phyloP scores from a whole-genome alignment of 2,113 vertebrate genomes.

The Syngnathus floridae region DNA sequence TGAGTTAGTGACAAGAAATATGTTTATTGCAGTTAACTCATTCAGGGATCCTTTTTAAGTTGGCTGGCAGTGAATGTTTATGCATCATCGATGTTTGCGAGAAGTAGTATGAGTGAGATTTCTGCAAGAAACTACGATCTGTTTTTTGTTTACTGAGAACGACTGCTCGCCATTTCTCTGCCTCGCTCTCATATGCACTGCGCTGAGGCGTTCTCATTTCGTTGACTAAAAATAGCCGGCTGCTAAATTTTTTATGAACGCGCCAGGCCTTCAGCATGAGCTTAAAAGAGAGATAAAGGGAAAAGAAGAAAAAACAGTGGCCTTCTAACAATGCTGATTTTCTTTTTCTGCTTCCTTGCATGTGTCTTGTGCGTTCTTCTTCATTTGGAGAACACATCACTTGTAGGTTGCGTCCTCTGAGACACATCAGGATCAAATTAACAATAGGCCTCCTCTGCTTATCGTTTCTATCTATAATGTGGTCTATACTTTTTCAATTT shows the following conservation, averaged over 20 bases:
- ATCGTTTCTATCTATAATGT: background rate
- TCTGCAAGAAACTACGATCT: background rate
- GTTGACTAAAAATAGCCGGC: slow-evolving; percentile 55
- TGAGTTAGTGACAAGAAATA: background rate
- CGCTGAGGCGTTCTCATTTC: slow-evolving; percentile 45
- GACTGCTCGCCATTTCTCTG: slow-evolving; percentile 24
- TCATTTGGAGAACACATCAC: slow-evolving; percentile 8
- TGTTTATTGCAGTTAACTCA: background rate
- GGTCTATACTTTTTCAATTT: background rate
- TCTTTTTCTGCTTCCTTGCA: slow-evolving; percentile 33
- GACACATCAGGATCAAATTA: background rate
- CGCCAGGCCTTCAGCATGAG: slow-evolving; percentile 25
- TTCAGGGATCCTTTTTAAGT: no score
- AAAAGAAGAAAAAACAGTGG: slow-evolving; percentile 28
- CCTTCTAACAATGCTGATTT: slow-evolving; percentile 23
- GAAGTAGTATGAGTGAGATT: slow-evolving; percentile 20
- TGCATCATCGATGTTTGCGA: slow-evolving; percentile 5
- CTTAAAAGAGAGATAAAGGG: slow-evolving; percentile 25
- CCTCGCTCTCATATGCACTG: slow-evolving; percentile 9
- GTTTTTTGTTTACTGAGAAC: slow-evolving; percentile 7
- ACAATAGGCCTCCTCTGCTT: background rate
- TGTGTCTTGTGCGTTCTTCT: slow-evolving; percentile 8
- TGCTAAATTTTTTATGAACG: slow-evolving; percentile 67
- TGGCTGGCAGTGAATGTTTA: background rate
- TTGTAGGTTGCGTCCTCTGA: background rate